Evolutionary conservation across 92 coral and sea anemone genomes (phyloP).

Genomic region (Siderastrea radians): DNA sequence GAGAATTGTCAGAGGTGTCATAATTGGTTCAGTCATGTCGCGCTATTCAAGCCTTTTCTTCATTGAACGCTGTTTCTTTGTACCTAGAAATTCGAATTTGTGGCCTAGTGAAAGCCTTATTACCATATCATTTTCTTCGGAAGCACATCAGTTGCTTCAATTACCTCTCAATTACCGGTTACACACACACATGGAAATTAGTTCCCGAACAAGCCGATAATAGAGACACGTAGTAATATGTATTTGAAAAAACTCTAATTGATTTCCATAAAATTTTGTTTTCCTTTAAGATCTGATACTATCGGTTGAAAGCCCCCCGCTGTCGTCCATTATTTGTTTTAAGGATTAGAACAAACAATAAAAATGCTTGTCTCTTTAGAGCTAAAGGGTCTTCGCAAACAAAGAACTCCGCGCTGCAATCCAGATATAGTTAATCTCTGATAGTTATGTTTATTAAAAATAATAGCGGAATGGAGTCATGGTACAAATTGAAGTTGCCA

Average conservation of each 20-base stretch:
- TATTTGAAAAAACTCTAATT: conserved; percentile 92
- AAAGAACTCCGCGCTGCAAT: conserved; percentile 13
- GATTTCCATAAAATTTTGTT: conserved; percentile 93
- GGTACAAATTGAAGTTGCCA: neutral
- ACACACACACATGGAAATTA: conserved; percentile 92
- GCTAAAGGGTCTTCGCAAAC: conserved; percentile 77
- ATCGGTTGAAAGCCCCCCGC: conserved; percentile 94
- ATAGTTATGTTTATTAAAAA: conserved; percentile 5
- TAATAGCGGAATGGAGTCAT: neutral
- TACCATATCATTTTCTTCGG: conserved; percentile 79
- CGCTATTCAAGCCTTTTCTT: conserved; percentile 15
- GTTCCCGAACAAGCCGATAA: conserved; percentile 84
- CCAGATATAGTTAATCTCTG: neutral
- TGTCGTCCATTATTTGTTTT: conserved; percentile 96
- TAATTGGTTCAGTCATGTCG: conserved; percentile 30
- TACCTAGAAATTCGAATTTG: conserved; percentile 19
- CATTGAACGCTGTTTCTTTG: conserved; percentile 18
- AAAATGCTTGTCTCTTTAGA: conserved; percentile 84
- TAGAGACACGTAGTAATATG: conserved; percentile 86
- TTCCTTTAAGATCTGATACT: conserved; percentile 89
- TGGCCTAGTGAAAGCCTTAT: conserved; percentile 57
- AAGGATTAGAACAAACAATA: conserved; percentile 90
- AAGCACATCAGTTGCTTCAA: conserved; percentile 91
- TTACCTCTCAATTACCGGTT: conserved; percentile 95
- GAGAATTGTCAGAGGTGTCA: conserved; percentile 50